These are phyloP conservation scores for Drosophila simulans DNA, from an alignment of 1,140 invertebrate species.

Conservation along the genomic window DNA sequence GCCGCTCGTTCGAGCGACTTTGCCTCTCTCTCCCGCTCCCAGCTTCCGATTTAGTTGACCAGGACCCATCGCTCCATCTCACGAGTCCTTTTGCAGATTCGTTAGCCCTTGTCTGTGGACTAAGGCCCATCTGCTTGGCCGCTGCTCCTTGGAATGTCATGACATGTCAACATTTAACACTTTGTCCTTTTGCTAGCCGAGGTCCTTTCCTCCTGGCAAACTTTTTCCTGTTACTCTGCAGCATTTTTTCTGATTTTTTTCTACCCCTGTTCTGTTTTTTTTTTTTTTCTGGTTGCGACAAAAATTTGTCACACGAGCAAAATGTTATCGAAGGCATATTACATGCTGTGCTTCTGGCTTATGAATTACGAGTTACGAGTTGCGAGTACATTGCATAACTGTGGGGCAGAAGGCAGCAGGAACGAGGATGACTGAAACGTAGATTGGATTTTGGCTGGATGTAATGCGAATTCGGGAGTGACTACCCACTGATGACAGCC, in stretches of 20 bases:
- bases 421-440: not conserved
- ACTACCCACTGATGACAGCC: constrained; percentile 12
- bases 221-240: constrained; percentile 58
- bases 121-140: constrained; percentile 45
- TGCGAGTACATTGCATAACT: constrained; percentile 31
- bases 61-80: constrained; percentile 29
- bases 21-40: constrained; percentile 1
- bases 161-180: constrained; percentile 83
- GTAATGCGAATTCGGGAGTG: not conserved
- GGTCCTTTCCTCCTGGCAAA: constrained; percentile 42
- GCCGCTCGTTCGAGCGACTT: constrained; percentile 64
- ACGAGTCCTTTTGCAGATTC: constrained; percentile 21
- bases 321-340: constrained; percentile 79
- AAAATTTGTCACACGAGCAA: constrained; percentile 78
- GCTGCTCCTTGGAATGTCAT: constrained; percentile 73
- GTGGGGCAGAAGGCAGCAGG: not conserved
- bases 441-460: constrained; percentile 34
- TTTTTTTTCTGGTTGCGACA: constrained; percentile 36
- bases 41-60: constrained; percentile 44
- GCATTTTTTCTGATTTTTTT: constrained; percentile 8
- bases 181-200: constrained; percentile 45
- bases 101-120: constrained; percentile 17
- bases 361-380: constrained; percentile 61
- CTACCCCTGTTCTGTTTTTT: not conserved
- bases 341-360: constrained; percentile 39